Conservation (phyloP, 1,140 invertebrate genomes). For the Schlechtendalia chinensis region DNA sequence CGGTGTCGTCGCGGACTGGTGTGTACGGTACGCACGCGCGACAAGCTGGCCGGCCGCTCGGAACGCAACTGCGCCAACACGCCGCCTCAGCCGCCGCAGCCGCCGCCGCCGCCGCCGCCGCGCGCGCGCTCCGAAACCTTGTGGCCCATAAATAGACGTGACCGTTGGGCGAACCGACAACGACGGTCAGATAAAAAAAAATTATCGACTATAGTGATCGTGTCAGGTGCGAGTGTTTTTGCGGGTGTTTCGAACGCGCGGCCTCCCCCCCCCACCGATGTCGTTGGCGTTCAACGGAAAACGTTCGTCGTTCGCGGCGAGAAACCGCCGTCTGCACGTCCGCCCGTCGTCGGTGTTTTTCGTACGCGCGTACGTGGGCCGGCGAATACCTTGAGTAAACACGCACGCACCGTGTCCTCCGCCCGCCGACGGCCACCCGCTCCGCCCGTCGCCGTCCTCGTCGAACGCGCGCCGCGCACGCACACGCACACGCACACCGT, state of each 20-base stretch:
- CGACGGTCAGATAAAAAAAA: constrained; percentile 30
- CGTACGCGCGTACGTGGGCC: constrained; percentile 1
- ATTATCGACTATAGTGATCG: too few relatives aligned
- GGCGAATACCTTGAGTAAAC: constrained; percentile 7
- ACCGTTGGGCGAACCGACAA: constrained; percentile 13
- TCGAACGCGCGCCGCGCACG: background rate
- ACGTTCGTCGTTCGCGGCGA: too few relatives aligned
- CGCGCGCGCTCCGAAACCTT: background rate
- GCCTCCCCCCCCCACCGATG: too few relatives aligned
- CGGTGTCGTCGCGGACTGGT: too few relatives aligned
- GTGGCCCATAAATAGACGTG: constrained; percentile 47
- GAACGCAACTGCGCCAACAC: constrained; percentile 12
- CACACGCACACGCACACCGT: background rate
- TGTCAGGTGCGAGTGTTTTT: too few relatives aligned
- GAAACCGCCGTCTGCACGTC: too few relatives aligned
- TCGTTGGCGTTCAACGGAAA: too few relatives aligned
- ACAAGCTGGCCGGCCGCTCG: background rate
- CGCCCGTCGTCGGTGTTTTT: too few relatives aligned
- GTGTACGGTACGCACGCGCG: background rate
- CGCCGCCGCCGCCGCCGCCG: background rate
- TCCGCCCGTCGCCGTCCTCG: too few relatives aligned
- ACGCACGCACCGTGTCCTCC: background rate
- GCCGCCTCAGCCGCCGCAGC: background rate
- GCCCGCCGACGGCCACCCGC: too few relatives aligned
- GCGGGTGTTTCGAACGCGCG: too few relatives aligned